These are phyloP conservation scores for Candoia aspera DNA, from an alignment of 2,113 vertebrate genomes.

Conservation along the genomic window DNA sequence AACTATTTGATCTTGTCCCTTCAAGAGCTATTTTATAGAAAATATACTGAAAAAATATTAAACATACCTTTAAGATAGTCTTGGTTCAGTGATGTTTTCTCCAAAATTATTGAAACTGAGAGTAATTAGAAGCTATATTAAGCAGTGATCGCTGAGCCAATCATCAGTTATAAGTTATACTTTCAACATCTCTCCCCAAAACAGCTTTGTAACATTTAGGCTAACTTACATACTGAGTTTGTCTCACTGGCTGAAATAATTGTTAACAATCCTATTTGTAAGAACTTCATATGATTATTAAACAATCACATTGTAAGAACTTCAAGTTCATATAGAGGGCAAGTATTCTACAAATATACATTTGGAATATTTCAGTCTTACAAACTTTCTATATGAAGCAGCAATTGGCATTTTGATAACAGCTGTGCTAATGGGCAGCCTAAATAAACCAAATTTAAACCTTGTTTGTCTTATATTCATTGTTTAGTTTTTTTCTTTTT, in stretches of 20 bases:
- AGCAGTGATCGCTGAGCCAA: conserved; percentile 53
- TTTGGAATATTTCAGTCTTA: neutral
- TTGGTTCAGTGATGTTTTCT: conserved; percentile 71
- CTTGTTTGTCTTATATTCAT: neutral
- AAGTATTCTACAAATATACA: neutral
- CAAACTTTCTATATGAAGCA: neutral
- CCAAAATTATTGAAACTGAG: conserved; percentile 64
- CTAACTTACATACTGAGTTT: neutral
- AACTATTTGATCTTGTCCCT: rapidly evolving
- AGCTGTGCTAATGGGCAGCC: neutral
- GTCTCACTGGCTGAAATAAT: neutral
- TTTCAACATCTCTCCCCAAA: neutral
- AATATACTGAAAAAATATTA: conserved; percentile 50
- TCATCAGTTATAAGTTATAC: neutral
- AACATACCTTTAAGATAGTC: conserved; percentile 63
- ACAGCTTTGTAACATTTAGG: neutral
- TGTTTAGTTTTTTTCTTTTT: neutral
- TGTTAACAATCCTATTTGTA: neutral
- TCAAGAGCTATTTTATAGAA: conserved; percentile 26
- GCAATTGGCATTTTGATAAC: neutral
- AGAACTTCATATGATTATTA: neutral
- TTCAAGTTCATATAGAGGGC: neutral
- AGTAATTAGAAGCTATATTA: conserved; percentile 56
- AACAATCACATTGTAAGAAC: neutral
- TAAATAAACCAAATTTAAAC: neutral